Evolutionary conservation across 2,113 vertebrate genomes (phyloP).

Genomic region (Corvus hawaiiensis): DNA sequence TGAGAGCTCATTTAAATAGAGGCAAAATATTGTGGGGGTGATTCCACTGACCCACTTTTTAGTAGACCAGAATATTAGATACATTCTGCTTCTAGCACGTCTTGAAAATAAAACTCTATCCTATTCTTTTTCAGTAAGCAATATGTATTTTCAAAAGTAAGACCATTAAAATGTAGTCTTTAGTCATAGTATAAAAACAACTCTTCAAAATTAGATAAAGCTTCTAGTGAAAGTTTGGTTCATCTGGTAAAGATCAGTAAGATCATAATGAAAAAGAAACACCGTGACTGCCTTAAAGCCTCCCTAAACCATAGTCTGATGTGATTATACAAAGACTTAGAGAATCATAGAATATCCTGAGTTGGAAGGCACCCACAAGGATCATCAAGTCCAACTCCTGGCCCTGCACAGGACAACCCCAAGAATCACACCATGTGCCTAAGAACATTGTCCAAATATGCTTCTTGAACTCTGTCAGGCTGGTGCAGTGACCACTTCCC

Average conservation of each 20-base stretch:
- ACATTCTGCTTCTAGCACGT: not conserved
- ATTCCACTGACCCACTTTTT: not conserved
- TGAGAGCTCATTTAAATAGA: not conserved
- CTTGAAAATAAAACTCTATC: not conserved
- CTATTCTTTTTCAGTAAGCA: not conserved
- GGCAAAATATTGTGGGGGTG: not conserved
- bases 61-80: not conserved
- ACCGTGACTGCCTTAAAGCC: not conserved
- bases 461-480: not conserved
- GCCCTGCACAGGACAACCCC: not conserved
- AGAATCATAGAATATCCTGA: not conserved
- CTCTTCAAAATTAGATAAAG: slow-evolving; percentile 1
- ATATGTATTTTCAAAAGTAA: not conserved
- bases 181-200: slow-evolving; percentile 11
- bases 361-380: not conserved
- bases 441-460: not conserved
- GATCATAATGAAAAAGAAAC: not conserved
- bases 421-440: not conserved
- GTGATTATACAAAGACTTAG: not conserved
- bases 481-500: not conserved
- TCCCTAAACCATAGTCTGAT: not conserved
- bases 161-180: not conserved
- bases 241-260: slow-evolving; percentile 5
- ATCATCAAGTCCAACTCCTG: not conserved
- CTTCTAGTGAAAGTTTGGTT: slow-evolving; percentile 4